These are phyloP conservation scores for Drosophila affinis DNA, from an alignment of 2,888 invertebrate genomes.

Conservation along the genomic window DNA sequence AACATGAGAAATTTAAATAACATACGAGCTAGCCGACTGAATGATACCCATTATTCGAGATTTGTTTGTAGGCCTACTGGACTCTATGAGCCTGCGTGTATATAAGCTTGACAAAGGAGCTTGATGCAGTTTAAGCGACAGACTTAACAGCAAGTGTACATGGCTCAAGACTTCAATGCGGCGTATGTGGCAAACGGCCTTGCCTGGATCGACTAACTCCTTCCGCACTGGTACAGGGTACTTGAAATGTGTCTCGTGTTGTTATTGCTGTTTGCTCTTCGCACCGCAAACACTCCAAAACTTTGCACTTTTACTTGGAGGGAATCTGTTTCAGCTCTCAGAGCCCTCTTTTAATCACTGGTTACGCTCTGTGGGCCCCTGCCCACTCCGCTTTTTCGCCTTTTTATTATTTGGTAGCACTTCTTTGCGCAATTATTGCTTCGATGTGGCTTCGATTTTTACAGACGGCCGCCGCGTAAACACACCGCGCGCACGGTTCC, in stretches of 20 bases:
- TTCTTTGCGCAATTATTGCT: slow-evolving; percentile 43
- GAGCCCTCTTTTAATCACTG: slow-evolving; percentile 28
- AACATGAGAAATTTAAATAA: slow-evolving; percentile 29
- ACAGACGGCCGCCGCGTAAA: slow-evolving; percentile 31
- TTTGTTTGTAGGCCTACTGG: slow-evolving; percentile 13
- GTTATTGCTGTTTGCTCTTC: slow-evolving; percentile 53
- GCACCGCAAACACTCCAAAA: slow-evolving; percentile 43
- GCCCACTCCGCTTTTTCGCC: slow-evolving; percentile 3
- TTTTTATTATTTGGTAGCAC: slow-evolving; percentile 20
- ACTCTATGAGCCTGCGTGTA: slow-evolving; percentile 3
- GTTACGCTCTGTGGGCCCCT: slow-evolving; percentile 1
- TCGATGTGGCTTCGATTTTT: slow-evolving; percentile 69
- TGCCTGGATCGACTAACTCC: too few species aligned
- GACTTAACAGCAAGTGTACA: neutral
- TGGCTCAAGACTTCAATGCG: too few species aligned
- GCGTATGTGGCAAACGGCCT: too few species aligned
- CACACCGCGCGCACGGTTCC: slow-evolving; percentile 42
- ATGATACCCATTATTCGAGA: neutral
- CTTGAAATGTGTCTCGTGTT: neutral
- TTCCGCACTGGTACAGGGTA: neutral
- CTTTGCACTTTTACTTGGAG: slow-evolving; percentile 51
- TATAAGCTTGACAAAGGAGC: neutral
- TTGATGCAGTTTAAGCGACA: neutral
- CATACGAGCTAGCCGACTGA: neutral
- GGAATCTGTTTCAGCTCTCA: slow-evolving; percentile 30